Percentiles rank a stretch among this genome's conserved stretches.
These are phyloP conservation scores for Pluvialis apricaria DNA, from an alignment of 2,113 vertebrate species.

Conservation along the genomic window DNA sequence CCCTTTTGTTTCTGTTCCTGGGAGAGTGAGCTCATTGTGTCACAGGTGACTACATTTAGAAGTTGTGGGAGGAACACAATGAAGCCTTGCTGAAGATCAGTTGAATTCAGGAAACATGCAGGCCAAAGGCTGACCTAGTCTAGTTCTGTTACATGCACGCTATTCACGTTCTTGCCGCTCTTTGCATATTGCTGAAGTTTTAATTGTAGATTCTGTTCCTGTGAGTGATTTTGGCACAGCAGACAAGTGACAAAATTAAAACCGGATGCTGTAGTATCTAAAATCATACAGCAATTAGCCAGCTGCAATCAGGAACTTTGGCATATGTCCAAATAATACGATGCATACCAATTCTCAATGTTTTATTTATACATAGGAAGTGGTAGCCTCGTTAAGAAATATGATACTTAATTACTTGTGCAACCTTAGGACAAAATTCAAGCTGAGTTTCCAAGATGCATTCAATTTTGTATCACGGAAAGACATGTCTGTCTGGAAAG, in stretches of 20 bases:
- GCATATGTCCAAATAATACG: not conserved
- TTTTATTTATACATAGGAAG: not conserved
- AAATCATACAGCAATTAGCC: not conserved
- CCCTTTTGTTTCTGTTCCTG: not conserved
- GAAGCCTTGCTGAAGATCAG: not conserved
- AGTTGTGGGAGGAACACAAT: not conserved
- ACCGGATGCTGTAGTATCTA: not conserved
- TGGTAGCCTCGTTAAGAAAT: not conserved
- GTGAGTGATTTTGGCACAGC: not conserved
- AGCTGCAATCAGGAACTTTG: not conserved
- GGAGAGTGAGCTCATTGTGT: not conserved
- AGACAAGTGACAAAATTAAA: not conserved
- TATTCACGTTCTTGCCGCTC: not conserved
- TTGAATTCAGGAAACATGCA: not conserved
- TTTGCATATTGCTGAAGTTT: not conserved
- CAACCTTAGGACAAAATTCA: not conserved
- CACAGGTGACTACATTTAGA: not conserved
- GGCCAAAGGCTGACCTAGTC: not conserved
- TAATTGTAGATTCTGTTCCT: not conserved
- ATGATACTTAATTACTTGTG: not conserved
- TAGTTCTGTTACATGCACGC: accelerated
- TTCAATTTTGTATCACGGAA: not conserved
- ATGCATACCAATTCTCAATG: not conserved
- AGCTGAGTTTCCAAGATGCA: not conserved
- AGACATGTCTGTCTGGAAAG: not conserved